Base-by-base conservation (phyloP, 2,113 vertebrate species). In the Opisthocomus hoazin region DNA sequence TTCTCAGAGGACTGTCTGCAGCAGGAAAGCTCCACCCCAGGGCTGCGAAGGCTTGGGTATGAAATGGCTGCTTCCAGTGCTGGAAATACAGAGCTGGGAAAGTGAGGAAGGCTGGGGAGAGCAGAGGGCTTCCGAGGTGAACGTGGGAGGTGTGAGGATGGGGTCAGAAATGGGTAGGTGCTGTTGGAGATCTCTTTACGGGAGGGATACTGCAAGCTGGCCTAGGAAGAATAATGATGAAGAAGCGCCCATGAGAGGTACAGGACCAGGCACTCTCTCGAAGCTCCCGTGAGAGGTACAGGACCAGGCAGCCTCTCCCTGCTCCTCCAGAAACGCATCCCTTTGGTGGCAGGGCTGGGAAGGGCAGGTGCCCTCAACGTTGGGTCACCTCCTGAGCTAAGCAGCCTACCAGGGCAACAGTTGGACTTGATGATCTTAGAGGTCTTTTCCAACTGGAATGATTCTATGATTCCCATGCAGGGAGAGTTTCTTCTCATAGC, bases 361-460 rank as follows among this genome's bases (percentile, higher is more conserved):
- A 11, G 15, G 23, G 37, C 18, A 50, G 15, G 0, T 70, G 16
- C 17, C 54, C 22, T 43, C 77, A 53, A 20, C 8, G 3, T 0
- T n/a, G 45, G 36, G 27, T 61, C 70, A 23, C 46, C 29, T 89
- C 24, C 56, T 19, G 69, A 54, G 45, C 46, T 36, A 22, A 85
- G 36, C 36, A 48, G 15, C 22, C 13, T n/a, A n/a, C n/a, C n/a
- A n/a, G n/a, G n/a, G n/a, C n/a, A n/a, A n/a, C n/a, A n/a, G n/a
- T n/a, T n/a, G n/a, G n/a, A n/a, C n/a, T n/a, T n/a, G n/a, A n/a
- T n/a, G n/a, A n/a, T n/a, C n/a, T n/a, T n/a, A n/a, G n/a, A n/a
- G n/a, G n/a, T n/a, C n/a, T n/a, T n/a, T n/a, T n/a, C n/a, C n/a
- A n/a, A n/a, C n/a, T n/a, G n/a, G n/a, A n/a, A n/a, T n/a, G n/a